Evolutionary conservation across 2,888 invertebrate genomes (phyloP), one percentile per base, ranked within the genome.

Genomic region (Slavum lentiscoides): DNA sequence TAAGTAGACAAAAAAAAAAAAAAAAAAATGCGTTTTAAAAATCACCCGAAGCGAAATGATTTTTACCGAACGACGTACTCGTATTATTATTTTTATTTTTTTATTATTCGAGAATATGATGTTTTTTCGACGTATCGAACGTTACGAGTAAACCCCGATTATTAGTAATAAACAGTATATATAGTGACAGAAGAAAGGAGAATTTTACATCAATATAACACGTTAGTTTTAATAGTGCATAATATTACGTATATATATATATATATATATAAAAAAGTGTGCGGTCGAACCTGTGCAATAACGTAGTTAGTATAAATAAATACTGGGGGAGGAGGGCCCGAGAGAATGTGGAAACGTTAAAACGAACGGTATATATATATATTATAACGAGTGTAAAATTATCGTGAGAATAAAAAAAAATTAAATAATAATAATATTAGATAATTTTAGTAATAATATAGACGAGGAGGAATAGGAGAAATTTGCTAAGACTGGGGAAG

Each of bases 401-500:
- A 58, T 30, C n/a, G 19, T 43, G n/a, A 43, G 43, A 43, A 39
- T 19, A 43, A 39, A 66, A 43, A 43, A 15, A 67, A 55, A 74
- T 37, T 82, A 73, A 76, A 75, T 82, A 82, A 82, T 67, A 82
- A 83, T 39, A 70, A 70, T n/a, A n/a, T 62, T 55, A 59, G 74
- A 61, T 61, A 23, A 61, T 69, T 23, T 66, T 59, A 68, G 13
- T 53, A 53, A 53, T 53, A 30, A 30, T 30, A 30, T 30, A 30
- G 1, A 7, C 1, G 17, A 19, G 21, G 74, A 30, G 81, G 74
- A 83, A 75, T 84, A 83, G 84, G 62, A 30, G 62, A 82, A 77
- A 82, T 61, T 74, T 62, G 76, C 84, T 83, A 85, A 39, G 21
- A 85, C 49, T 84, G 84, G 84, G 84, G 84, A 84, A 83, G 85